Evolutionary conservation across 2,888 invertebrate species (phyloP).

Genomic region (Corbicula japonica): DNA sequence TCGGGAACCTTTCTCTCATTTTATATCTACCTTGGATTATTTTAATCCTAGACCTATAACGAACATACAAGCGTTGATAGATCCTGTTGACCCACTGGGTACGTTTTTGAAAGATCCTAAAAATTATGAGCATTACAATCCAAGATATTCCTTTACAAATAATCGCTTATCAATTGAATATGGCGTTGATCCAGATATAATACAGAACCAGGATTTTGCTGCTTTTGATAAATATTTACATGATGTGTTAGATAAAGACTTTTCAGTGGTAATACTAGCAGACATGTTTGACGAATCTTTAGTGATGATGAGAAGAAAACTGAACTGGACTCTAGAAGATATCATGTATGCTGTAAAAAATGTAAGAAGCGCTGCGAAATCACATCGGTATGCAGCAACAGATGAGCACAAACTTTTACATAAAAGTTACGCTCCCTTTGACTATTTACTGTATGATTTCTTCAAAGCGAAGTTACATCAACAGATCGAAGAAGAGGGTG

Average conservation of each 20-base stretch:
- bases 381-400: conserved; percentile 20
- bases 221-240: conserved; percentile 46
- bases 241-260: conserved; percentile 57
- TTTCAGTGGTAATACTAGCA: conserved; percentile 55
- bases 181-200: conserved; percentile 54
- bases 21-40: conserved; percentile 56
- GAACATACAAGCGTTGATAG: conserved; percentile 11
- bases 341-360: conserved; percentile 64
- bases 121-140: conserved; percentile 30
- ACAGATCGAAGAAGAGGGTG: conserved; percentile 53
- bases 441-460: conserved; percentile 60
- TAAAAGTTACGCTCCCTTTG: conserved; percentile 47
- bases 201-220: conserved; percentile 41
- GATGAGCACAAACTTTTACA: conserved; percentile 33
- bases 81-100: conserved; percentile 28
- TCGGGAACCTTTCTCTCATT: conserved; percentile 54
- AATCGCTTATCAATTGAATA: conserved; percentile 63
- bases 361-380: conserved; percentile 35
- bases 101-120: conserved; percentile 37
- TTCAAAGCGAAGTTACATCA: conserved; percentile 41
- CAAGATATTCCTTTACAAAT: conserved; percentile 45
- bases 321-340: conserved; percentile 57
- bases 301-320: conserved; percentile 50
- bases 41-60: conserved; percentile 44
- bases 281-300: conserved; percentile 64